Conservation (phyloP, 2,113 vertebrate genomes). For the Turnix velox region DNA sequence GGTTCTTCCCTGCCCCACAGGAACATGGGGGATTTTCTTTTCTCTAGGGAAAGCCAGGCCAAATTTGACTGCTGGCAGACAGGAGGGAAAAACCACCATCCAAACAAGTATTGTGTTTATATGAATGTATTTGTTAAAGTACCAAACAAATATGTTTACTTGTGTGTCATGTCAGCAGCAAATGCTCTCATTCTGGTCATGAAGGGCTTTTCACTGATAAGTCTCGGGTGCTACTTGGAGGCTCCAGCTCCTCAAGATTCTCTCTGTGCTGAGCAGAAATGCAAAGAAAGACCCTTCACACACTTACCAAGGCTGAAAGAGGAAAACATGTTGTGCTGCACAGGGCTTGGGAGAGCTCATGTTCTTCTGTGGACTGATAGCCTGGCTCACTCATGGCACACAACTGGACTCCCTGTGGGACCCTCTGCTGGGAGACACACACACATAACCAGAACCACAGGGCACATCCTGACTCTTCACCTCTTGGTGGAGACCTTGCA, state of each 20-base stretch:
- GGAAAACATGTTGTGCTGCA: accelerated
- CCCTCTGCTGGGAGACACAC: not conserved
- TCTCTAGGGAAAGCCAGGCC: not conserved
- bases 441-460: not conserved
- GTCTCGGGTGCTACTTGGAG: not conserved
- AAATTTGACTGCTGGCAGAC: not conserved
- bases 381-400: accelerated
- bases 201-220: accelerated
- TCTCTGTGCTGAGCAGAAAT: not conserved
- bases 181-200: not conserved
- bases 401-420: not conserved
- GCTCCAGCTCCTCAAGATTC: not conserved
- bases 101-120: no score
- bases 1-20: not conserved
- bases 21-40: not conserved
- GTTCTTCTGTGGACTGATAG: not conserved
- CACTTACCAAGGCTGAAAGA: not conserved
- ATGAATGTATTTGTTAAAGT: no score
- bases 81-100: not conserved
- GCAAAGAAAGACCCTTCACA: not conserved
- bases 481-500: not conserved
- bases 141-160: not conserved
- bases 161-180: not conserved
- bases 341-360: accelerated
- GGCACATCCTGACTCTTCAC: not conserved